A percentile compares a stretch with the other conserved stretches of the same genome.
These are phyloP conservation scores for Didymodactylos carnosus DNA, from an alignment of 2,888 invertebrate species.

Conservation along the genomic window DNA sequence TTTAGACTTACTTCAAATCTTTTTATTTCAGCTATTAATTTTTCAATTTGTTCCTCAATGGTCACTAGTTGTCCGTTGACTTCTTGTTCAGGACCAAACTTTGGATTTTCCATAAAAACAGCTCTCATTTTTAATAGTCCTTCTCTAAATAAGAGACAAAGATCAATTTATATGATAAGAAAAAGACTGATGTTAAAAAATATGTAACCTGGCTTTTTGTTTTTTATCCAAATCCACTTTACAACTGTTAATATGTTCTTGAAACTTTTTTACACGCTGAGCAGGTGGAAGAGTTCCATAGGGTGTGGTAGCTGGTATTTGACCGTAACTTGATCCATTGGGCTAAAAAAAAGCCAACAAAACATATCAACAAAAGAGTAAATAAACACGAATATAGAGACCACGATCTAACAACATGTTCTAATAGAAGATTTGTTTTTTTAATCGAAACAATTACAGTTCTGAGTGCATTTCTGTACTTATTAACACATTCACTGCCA, in stretches of 20 bases:
- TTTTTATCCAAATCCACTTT: not conserved
- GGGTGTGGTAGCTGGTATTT: not conserved
- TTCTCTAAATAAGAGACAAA: not conserved
- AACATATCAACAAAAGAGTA: no score
- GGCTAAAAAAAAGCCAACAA: no score
- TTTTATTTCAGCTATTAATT: not conserved
- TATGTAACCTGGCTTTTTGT: not conserved
- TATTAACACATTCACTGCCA: no score
- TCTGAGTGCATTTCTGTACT: no score
- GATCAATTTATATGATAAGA: no score
- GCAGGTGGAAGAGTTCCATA: not conserved
- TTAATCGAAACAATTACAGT: no score
- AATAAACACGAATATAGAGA: no score
- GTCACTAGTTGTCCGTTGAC: not conserved
- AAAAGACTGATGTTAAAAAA: no score
- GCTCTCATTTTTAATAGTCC: slow-evolving; percentile 2
- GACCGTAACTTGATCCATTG: no score
- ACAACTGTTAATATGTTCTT: not conserved
- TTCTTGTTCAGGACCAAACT: slow-evolving; percentile 7
- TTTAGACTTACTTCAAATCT: not conserved
- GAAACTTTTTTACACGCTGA: not conserved
- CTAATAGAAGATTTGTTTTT: no score
- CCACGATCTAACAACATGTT: no score
- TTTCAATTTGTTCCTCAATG: slow-evolving; percentile 3
- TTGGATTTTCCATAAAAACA: slow-evolving; percentile 5